Evolutionary conservation across 2,888 invertebrate genomes (phyloP).

Genomic region (Agrilus biguttatus): DNA sequence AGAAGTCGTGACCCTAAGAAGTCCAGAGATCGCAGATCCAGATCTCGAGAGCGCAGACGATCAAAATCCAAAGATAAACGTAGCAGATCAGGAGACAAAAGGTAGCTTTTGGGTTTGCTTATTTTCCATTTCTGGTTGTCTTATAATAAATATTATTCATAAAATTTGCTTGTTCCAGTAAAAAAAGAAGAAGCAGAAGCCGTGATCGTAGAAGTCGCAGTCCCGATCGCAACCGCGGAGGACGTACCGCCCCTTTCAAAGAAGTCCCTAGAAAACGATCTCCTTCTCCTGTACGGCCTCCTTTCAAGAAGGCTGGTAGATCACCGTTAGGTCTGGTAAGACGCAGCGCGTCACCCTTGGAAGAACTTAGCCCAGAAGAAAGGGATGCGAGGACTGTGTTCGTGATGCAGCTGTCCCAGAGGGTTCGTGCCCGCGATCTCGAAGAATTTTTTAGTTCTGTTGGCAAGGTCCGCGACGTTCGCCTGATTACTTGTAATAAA

Average conservation of each 20-base stretch:
- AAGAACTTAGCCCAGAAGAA: conserved; percentile 88
- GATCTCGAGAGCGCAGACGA: conserved; percentile 21
- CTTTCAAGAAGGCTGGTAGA: conserved; percentile 19
- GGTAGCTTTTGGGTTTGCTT: conserved; percentile 3
- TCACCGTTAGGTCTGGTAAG: conserved; percentile 27
- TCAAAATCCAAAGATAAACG: conserved; percentile 19
- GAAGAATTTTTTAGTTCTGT: conserved; percentile 99
- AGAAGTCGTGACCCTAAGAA: conserved; percentile 24
- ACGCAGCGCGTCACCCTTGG: conserved; percentile 38
- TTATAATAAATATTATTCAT: not conserved
- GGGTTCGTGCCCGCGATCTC: conserved; percentile 83
- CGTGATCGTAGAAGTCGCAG: conserved; percentile 13
- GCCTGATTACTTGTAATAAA: conserved; percentile 97
- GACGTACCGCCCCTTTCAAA: conserved; percentile 9
- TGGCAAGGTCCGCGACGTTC: conserved; percentile 94
- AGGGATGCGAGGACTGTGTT: conserved; percentile 97
- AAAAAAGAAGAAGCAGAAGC: conserved; percentile 10
- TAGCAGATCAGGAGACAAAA: conserved; percentile 19
- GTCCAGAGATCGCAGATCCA: conserved; percentile 19
- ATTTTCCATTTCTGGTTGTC: not conserved
- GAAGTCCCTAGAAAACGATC: conserved; percentile 17
- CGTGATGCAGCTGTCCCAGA: conserved; percentile 94
- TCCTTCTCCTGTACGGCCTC: conserved; percentile 25
- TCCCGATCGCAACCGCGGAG: conserved; percentile 12
- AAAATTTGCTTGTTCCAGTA: not conserved